Evolutionary conservation across 1,140 invertebrate genomes (phyloP), one percentile per base, ranked within the genome.

Genomic region (Agrilus planipennis): DNA sequence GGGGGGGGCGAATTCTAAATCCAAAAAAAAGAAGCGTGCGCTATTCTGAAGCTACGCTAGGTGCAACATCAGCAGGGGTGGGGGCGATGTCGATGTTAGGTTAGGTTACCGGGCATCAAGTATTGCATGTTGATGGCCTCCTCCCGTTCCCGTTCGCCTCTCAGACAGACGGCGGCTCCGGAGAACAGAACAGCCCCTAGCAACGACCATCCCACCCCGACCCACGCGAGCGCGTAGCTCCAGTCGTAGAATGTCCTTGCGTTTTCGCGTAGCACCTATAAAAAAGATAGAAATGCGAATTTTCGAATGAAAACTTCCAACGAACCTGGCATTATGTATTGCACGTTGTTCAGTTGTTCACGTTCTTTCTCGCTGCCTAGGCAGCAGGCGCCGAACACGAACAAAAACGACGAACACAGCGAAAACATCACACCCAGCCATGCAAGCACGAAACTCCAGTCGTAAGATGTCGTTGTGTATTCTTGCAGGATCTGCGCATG

Each of bases 111-210:
- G 67, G 89, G 90, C 90, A 94, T 93, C 67, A 93, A 75, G 71
- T 94, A 93, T 74, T 93, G 89, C 84, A 93, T 88, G 74, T 92
- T 92, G 73, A 90, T 83, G 61, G 87, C 84, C 69, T 91, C 86
- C 66, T 94, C 89, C 63, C 82, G 76, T 67, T 91, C 87, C 62
- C 84, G 77, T 68, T 94, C 89, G 62, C 83, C 84, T 62, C 87
- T 75, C 63, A 93, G 77, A 69, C 89, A 93, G 66, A 91, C 84
- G 53, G 89, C 89, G 49, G 87, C 84, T 52, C 85, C 85, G 50
- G 87, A 88, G 68, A 93, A 87, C 60, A 93, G 76, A 60, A 92
- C 83, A 65, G 89, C 84, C 51, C 87, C 82, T 55, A 90, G 67
- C 51, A 93, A 73, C 55, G 82, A 79, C 69, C 87, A 81, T 54